Base-by-base conservation (phyloP, 1,140 invertebrate genomes). In the Cecropterus lyciades region DNA sequence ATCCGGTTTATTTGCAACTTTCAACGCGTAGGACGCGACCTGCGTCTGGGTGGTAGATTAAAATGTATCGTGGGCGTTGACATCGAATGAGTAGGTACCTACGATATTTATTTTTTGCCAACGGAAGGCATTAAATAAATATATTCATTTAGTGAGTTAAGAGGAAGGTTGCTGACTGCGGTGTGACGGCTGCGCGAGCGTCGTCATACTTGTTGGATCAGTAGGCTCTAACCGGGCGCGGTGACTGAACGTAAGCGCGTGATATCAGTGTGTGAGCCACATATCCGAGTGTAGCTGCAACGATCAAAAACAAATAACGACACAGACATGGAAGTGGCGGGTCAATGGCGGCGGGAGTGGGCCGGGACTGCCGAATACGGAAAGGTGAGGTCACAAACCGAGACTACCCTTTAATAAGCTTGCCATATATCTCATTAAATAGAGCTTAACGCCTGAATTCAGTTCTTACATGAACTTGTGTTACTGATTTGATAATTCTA, bases 351-450 rank as follows among this genome's bases (percentile, higher is more conserved):
- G 67, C 79, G 83, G 69, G 77, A 90, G 85, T 92, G 89, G 89
- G 80, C 89, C 53, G 89, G 89, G 55, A 85, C 85, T n/a, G 89
- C 89, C 67, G 89, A 92, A 80, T 92, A 89, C 78, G 89, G 89
- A 68, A 91, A 92, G 85, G 89, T 92, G 69, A 88, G 79, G 56
- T 45, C 67, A n/a, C n/a, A n/a, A n/a, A 57, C 57, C 49, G 24
- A 69, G 17, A 13, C 51, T 57, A 59, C 45, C 27, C 43, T 59
- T 59, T 48, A 59, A 45, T 17, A 13, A 15, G 9, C 16, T 55
- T 55, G 15, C 16, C 17, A 40, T 11, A 5, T 24, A 5, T 5
- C 20, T 16, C n/a, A 42, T 30, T 7, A 11, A 55, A 49, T 11
- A 5, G 16, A 42, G 16, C 16, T 42, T 40, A 20, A 13, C 33